Conservation (phyloP, 2,888 invertebrate species). For the Nasonia oneida region DNA sequence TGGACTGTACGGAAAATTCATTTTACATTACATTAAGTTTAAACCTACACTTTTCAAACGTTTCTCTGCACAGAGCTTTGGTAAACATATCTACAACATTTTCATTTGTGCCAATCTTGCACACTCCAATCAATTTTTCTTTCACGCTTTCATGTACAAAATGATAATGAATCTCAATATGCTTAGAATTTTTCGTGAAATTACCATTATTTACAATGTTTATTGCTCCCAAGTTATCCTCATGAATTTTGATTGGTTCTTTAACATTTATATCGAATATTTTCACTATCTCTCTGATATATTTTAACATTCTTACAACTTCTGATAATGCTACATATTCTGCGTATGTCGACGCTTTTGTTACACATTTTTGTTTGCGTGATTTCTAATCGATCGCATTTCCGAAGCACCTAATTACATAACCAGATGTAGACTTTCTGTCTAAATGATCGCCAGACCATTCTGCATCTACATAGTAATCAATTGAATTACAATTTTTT, state of each 20-base stretch:
- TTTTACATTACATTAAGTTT: no score
- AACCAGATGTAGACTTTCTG: not conserved
- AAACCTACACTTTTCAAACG: no score
- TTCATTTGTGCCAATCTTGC: no score
- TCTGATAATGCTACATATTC: not conserved
- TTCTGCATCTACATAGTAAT: not conserved
- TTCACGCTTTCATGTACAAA: no score
- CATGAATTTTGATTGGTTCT: not conserved
- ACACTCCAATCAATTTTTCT: no score
- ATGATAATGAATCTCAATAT: no score
- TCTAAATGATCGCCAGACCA: not conserved
- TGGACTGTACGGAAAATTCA: no score
- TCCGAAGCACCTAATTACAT: not conserved
- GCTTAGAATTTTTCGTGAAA: no score
- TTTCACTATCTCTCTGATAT: not conserved
- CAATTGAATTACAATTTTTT: not conserved
- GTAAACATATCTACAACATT: no score
- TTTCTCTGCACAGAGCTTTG: no score
- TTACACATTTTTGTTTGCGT: not conserved
- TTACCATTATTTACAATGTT: no score
- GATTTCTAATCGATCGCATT: not conserved
- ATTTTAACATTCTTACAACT: not conserved
- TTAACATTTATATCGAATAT: not conserved
- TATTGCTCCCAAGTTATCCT: not conserved
- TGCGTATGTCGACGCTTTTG: not conserved